Conservation (phyloP, 2,888 invertebrate species). For the Lycia hirtaria region DNA sequence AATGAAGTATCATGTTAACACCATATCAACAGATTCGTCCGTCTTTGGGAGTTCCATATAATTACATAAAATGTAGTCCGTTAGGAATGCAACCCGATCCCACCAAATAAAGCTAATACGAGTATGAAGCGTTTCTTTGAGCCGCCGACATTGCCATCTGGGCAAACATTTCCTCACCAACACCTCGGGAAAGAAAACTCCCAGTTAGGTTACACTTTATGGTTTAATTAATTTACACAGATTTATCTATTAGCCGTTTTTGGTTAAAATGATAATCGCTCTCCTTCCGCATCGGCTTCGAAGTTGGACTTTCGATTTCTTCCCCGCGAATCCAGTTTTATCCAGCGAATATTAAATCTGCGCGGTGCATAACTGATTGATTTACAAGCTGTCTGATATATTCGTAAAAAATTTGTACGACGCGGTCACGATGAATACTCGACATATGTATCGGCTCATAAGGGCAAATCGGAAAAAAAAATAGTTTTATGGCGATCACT, state of each 20-base stretch:
- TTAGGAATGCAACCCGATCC: conserved; percentile 22
- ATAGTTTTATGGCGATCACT: conserved; percentile 18
- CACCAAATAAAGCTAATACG: conserved; percentile 13
- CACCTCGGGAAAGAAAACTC: neutral
- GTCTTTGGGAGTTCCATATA: neutral
- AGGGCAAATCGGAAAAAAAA: conserved; percentile 3
- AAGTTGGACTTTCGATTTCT: conserved; percentile 16
- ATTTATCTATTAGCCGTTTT: conserved; percentile 30
- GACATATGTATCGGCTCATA: conserved; percentile 17
- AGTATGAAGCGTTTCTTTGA: conserved; percentile 8
- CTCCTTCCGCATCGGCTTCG: conserved; percentile 10
- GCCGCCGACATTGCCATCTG: conserved; percentile 23
- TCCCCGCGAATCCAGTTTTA: conserved; percentile 8
- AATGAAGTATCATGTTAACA: neutral
- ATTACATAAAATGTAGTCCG: conserved; percentile 2
- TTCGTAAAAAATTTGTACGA: conserved; percentile 21
- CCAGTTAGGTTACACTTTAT: conserved; percentile 8
- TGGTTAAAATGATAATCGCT: conserved; percentile 13
- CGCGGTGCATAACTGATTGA: conserved; percentile 32
- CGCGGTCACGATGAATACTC: neutral
- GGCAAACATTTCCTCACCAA: conserved; percentile 31
- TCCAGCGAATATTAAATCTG: conserved; percentile 25
- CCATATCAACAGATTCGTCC: neutral
- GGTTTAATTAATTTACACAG: conserved; percentile 30
- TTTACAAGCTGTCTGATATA: conserved; percentile 22